These are phyloP conservation scores for Batillaria attramentaria DNA, from an alignment of 1,140 invertebrate species.

Conservation along the genomic window DNA sequence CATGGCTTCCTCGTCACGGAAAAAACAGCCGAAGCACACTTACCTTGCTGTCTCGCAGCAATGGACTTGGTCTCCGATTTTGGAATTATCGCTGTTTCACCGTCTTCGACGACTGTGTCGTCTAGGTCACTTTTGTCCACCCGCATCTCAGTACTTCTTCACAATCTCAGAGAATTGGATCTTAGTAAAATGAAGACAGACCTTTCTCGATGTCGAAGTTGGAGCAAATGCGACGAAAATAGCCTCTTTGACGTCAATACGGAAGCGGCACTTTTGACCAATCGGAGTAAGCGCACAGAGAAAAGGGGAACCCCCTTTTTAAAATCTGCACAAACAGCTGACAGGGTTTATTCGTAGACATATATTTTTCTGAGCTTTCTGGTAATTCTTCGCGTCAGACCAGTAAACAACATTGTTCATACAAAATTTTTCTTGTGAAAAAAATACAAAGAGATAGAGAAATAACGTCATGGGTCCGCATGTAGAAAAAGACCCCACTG, in stretches of 20 bases:
- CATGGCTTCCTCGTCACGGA: conserved; percentile 23
- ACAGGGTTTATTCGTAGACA: not conserved
- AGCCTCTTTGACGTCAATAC: conserved; percentile 15
- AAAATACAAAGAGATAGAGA: not conserved
- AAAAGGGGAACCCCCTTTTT: conserved; percentile 18
- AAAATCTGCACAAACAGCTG: not conserved
- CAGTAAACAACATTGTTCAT: no score
- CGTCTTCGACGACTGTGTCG: conserved; percentile 24
- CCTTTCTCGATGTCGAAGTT: not conserved
- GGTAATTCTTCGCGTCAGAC: no score
- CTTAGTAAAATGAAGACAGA: no score
- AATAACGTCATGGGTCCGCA: not conserved
- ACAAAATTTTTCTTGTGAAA: not conserved
- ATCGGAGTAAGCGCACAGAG: not conserved
- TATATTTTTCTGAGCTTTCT: not conserved
- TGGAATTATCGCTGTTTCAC: conserved; percentile 7
- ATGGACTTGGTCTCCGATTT: not conserved
- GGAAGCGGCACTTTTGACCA: conserved; percentile 9
- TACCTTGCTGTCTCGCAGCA: conserved; percentile 19
- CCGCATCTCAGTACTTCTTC: not conserved
- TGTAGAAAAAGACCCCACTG: not conserved
- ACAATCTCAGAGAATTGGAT: not conserved
- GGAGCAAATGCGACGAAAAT: conserved; percentile 9
- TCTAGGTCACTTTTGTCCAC: conserved; percentile 26
- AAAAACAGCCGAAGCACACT: not conserved